Evolutionary conservation across 2,888 invertebrate genomes (phyloP).

Genomic region (Bruchidius siliquastri): DNA sequence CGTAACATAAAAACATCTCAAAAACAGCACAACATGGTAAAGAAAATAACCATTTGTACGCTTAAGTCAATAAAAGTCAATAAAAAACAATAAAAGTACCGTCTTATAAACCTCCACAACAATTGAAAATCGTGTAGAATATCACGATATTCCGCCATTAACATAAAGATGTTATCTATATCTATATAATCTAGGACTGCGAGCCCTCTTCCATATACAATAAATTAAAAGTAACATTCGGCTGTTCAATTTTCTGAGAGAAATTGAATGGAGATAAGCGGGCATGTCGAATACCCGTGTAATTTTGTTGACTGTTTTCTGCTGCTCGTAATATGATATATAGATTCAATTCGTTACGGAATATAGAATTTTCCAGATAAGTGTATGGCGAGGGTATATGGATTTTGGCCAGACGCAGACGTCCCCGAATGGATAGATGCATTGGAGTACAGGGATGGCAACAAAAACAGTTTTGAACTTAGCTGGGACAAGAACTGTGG

Average conservation of each 20-base stretch:
- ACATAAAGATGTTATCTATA: background rate
- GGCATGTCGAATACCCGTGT: constrained; percentile 27
- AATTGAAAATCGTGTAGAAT: background rate
- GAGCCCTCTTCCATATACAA: background rate
- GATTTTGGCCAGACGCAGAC: background rate
- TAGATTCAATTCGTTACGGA: constrained; percentile 47
- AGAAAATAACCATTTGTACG: background rate
- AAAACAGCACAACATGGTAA: background rate
- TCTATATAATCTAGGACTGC: background rate
- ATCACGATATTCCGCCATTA: background rate
- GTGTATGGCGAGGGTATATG: constrained; percentile 8
- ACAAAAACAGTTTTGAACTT: background rate
- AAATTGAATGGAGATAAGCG: constrained; percentile 27
- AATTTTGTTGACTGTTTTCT: constrained; percentile 28
- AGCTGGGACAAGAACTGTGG: too few relatives aligned
- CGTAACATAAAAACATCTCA: too few relatives aligned
- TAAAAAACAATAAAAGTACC: background rate
- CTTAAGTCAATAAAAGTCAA: background rate
- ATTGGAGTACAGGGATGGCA: background rate
- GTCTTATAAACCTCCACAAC: background rate
- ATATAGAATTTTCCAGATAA: constrained; percentile 46
- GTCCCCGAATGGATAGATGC: background rate
- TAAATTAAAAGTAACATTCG: constrained; percentile 9
- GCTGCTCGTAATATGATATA: constrained; percentile 40
- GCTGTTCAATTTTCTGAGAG: constrained; percentile 20